Base-by-base conservation (phyloP, 1,140 invertebrate genomes). In the Drosophila asahinai region DNA sequence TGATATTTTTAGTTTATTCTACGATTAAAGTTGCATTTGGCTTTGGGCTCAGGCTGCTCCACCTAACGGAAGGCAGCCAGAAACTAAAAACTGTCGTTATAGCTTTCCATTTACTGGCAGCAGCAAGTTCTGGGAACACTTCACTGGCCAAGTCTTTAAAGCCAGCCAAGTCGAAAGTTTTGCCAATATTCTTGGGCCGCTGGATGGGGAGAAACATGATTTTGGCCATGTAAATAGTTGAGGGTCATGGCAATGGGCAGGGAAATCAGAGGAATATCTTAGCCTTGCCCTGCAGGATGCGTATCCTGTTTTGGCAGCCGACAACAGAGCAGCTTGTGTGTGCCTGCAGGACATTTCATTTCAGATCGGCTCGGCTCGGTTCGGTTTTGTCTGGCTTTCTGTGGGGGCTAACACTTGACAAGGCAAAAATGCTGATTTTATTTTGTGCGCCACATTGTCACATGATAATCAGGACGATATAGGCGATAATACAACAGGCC, bases 391-490 rank as follows among this genome's bases (percentile, higher is more conserved):
- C 33, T 43, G 45, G 67, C 42, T 33, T 22, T 48, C n/a, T 51
- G 51, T 40, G n/a, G 27, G 48, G 43, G 5, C 38, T 47, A 64
- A 55, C 71, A 77, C 76, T 87, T 77, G 80, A 73, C 75, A 73
- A 74, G 63, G 66, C 75, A 73, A 72, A 90, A 89, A 90, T 89
- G 70, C 86, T 84, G 86, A 90, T 89, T 90, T 89, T 90, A 89
- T 89, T 90, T 81, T 73, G 81, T 73, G 78, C 52, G 63, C 71
- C 81, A 79, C 84, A 90, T 89, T 90, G 81, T 90, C 84, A 89
- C 84, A 84, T 66, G 86, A 84, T 89, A 90, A 89, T 89, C 84
- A 81, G 77, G 43, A 9, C 81, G 71, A 76, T 79, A 74, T 67
- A 68, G 57, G 81, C 66, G 77, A 89, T 89, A 83, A 89, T 72